Evolutionary conservation across 2,888 invertebrate genomes (phyloP).

Genomic region (Drosophila emarginata): DNA sequence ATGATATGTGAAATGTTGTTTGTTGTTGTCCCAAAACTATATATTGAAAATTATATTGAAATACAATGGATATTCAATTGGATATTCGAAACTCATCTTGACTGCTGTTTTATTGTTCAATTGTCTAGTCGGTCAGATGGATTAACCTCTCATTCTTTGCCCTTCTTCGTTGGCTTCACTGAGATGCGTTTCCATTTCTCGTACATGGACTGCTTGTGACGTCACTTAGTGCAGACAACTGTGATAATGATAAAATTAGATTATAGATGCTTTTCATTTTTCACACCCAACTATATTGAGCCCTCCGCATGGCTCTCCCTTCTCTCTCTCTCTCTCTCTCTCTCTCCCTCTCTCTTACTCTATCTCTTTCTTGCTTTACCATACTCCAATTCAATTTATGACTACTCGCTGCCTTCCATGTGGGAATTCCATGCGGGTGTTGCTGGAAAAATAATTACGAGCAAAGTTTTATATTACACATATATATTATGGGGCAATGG

Average conservation of each 20-base stretch:
- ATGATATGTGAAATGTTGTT: too few species aligned
- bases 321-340: neutral
- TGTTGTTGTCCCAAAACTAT: too few species aligned
- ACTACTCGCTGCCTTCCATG: slow-evolving; percentile 51
- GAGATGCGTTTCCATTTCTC: slow-evolving; percentile 29
- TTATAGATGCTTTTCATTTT: slow-evolving; percentile 74
- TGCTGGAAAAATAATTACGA: slow-evolving; percentile 72
- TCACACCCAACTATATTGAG: slow-evolving; percentile 58
- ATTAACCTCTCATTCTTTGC: slow-evolving; percentile 11
- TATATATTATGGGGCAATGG: slow-evolving; percentile 27
- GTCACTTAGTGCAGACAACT: slow-evolving; percentile 80
- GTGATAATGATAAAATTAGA: slow-evolving; percentile 81
- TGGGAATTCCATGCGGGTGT: slow-evolving; percentile 68
- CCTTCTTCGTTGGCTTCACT: slow-evolving; percentile 22
- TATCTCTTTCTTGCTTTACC: neutral
- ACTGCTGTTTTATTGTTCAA: neutral
- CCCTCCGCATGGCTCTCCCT: neutral
- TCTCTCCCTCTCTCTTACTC: too few species aligned
- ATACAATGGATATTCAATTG: neutral
- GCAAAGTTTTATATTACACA: slow-evolving; percentile 66
- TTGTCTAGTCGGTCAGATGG: neutral
- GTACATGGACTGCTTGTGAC: slow-evolving; percentile 49
- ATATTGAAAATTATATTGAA: too few species aligned
- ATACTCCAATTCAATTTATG: slow-evolving; percentile 60
- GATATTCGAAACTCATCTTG: neutral